A percentile compares a stretch with the other conserved stretches of the same genome.
Conservation (phyloP, 1,140 invertebrate genomes). For the Cydia amplana region DNA sequence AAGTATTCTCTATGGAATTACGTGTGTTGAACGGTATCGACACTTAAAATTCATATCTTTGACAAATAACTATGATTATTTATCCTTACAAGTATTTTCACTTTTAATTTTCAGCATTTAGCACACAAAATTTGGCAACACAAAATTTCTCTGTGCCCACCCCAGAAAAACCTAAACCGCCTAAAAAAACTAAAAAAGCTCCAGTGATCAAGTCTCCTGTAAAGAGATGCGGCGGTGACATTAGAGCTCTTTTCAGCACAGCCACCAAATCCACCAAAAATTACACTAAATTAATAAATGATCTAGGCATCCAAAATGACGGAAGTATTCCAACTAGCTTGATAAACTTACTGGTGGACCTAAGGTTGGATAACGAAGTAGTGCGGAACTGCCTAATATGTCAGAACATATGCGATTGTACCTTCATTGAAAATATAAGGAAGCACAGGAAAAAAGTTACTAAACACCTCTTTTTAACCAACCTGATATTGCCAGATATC, state of each 20-base stretch:
- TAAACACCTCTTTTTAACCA: conserved; percentile 38
- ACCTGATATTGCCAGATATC: conserved; percentile 54
- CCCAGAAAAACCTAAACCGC: conserved; percentile 57
- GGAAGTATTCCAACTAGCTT: conserved; percentile 54
- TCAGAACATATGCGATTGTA: conserved; percentile 54
- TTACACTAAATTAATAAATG: conserved; percentile 67
- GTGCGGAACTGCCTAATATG: conserved; percentile 57
- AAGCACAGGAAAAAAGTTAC: conserved; percentile 39
- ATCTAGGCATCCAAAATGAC: conserved; percentile 57
- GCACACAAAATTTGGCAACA: conserved; percentile 41
- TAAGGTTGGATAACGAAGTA: conserved; percentile 59
- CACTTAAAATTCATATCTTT: background rate
- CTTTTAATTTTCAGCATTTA: conserved; percentile 46
- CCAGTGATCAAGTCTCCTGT: conserved; percentile 48
- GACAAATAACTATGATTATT: background rate
- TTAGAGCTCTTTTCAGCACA: conserved; percentile 73
- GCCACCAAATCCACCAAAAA: conserved; percentile 68
- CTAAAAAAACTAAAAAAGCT: conserved; percentile 56
- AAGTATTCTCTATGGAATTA: too few relatives aligned
- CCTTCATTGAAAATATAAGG: conserved; percentile 44
- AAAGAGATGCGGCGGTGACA: conserved; percentile 70
- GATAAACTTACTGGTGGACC: conserved; percentile 67
- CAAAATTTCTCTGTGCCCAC: conserved; percentile 40
- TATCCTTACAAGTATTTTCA: background rate
- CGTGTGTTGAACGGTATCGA: too few relatives aligned